phyloP scores from a whole-genome alignment of 2,113 vertebrate species.

The Carassius auratus region DNA sequence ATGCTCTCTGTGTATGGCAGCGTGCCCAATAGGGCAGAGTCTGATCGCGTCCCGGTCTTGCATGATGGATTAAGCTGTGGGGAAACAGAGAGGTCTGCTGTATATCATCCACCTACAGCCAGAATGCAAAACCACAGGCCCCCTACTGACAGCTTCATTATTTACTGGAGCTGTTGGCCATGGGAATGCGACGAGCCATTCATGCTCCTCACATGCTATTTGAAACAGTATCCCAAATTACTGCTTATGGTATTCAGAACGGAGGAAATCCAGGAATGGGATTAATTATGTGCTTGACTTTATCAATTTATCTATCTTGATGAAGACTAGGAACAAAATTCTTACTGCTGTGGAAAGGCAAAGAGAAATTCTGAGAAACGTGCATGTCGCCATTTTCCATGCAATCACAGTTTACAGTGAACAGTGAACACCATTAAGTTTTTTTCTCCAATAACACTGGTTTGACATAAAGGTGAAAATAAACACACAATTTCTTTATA shows the following conservation, averaged over 20 bases:
- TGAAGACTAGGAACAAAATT: neutral
- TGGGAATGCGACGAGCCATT: constrained; percentile 11
- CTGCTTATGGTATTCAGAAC: neutral
- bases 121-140: constrained; percentile 30
- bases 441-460: neutral
- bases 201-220: constrained; percentile 15
- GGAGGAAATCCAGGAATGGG: neutral
- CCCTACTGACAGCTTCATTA: constrained; percentile 41
- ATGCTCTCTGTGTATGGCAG: constrained; percentile 58
- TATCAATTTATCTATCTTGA: neutral
- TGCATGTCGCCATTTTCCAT: too few relatives aligned
- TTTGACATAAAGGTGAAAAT: too few relatives aligned
- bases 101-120: constrained; percentile 46
- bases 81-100: constrained; percentile 42
- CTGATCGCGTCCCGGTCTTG: neutral
- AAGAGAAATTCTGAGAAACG: neutral
- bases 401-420: too few relatives aligned
- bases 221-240: neutral
- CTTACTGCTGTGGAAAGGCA: neutral
- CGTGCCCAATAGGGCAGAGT: constrained; percentile 33
- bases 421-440: too few relatives aligned
- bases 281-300: neutral
- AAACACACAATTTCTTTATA: neutral
- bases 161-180: constrained; percentile 29
- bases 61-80: constrained; percentile 47